These are phyloP conservation scores for Anastrepha ludens DNA, from an alignment of 1,140 invertebrate species.

Conservation along the genomic window DNA sequence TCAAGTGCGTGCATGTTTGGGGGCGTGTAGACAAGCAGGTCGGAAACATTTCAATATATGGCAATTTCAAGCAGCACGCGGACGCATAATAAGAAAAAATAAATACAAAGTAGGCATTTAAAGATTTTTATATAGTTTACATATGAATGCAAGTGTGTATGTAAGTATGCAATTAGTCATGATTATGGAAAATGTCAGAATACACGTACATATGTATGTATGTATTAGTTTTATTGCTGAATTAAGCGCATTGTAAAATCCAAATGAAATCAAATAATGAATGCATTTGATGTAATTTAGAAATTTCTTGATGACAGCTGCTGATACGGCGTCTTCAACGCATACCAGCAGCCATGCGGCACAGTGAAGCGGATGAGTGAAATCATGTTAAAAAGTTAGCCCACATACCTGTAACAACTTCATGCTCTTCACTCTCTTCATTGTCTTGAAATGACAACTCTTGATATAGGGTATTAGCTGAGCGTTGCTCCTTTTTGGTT, in stretches of 20 bases:
- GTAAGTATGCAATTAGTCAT: background rate
- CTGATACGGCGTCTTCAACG: too few species aligned
- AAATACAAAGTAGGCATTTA: background rate
- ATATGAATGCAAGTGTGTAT: background rate
- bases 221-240: background rate
- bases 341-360: background rate
- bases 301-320: too few species aligned
- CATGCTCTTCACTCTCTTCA: constrained; percentile 88
- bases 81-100: background rate
- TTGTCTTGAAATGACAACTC: constrained; percentile 93
- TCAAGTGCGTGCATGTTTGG: background rate
- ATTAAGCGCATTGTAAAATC: background rate
- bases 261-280: background rate
- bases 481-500: constrained; percentile 90
- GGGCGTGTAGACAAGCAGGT: constrained; percentile 1
- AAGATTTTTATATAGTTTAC: background rate
- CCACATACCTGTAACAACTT: constrained; percentile 89
- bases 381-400: constrained; percentile 26
- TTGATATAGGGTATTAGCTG: constrained; percentile 93
- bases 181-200: background rate
- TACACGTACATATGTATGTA: background rate
- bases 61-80: constrained; percentile 27
- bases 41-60: background rate
- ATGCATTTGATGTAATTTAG: background rate
- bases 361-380: constrained; percentile 18